A percentile compares a stretch with the other conserved stretches of the same genome.
These are phyloP conservation scores for Cnemophilus loriae DNA, from an alignment of 2,113 vertebrate species.

Conservation along the genomic window DNA sequence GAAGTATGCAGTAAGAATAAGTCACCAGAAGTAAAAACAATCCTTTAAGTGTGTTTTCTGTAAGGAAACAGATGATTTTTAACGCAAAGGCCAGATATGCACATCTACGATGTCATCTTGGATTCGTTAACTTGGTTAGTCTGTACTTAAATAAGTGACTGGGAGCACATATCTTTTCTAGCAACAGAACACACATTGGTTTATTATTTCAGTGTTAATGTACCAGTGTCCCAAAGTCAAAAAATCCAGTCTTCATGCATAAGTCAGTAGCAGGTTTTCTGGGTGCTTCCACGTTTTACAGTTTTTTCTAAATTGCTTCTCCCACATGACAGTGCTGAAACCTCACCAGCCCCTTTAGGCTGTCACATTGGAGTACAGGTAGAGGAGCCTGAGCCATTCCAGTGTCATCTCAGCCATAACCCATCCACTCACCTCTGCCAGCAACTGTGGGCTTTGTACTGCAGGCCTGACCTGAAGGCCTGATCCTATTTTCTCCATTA, in stretches of 20 bases:
- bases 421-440: not conserved
- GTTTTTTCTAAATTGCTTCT: not conserved
- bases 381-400: not conserved
- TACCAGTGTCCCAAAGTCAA: not conserved
- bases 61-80: not conserved
- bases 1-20: not conserved
- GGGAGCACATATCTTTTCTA: not conserved
- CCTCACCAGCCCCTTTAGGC: not conserved
- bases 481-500: not conserved
- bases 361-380: not conserved
- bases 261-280: not conserved
- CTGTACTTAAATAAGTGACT: not conserved
- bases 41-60: not conserved
- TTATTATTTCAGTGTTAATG: not conserved
- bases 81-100: not conserved
- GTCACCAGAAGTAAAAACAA: not conserved
- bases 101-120: not conserved
- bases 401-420: not conserved
- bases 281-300: not conserved
- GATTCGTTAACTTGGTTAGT: not conserved
- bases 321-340: not conserved
- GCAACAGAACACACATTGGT: not conserved
- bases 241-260: not conserved
- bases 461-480: not conserved
- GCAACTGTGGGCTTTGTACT: accelerated